Evolutionary conservation across 1,140 invertebrate genomes (phyloP), one percentile per base, ranked within the genome.

Genomic region (Potamilus streckersoni): DNA sequence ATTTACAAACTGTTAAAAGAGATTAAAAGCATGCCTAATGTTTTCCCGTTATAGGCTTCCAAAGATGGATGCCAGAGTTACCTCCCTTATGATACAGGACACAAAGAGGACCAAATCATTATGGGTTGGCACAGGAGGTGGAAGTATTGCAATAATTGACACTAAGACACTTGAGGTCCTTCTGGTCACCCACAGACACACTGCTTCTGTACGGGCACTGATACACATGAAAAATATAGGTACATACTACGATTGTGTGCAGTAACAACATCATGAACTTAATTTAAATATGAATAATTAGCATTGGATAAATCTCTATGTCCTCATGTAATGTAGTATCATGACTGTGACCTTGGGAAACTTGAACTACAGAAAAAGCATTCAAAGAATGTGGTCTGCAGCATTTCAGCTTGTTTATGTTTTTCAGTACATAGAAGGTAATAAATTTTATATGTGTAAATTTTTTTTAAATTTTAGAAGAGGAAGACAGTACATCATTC

Each of bases 111-210:
- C 56, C 16, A 75, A 76, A 16, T 76, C 68, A 17, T 57, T 87
- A 62, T 87, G 85, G 85, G 76, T 85, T n/a, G 85, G 85, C 14
- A 85, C 85, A 15, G 80, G 82, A 19, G 81, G 84, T 4, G 85
- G 85, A 27, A 79, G 82, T 58, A 74, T 87, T 59, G 82, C 78
- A 58, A 61, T 87, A n/a, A 58, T 87, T 49, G 83, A 87, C 56
- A 66, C 72, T 2, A 73, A 66, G 27, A 80, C 81, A 17, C 72
- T 78, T 57, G 49, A 69, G 20, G 78, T 79, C 0, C 38, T 85
- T 17, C 71, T 74, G 15, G 62, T 81, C 27, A 82, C 80, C 15
- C 71, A 81, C 31, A 71, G 85, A 63, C 79, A 86, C 63, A 81
- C 78, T 17, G 69, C 69, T 4, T 79, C 84, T 20, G 66, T 86